phyloP scores from a whole-genome alignment of 2,113 vertebrate species.

The Gymnocephalus cernua region DNA sequence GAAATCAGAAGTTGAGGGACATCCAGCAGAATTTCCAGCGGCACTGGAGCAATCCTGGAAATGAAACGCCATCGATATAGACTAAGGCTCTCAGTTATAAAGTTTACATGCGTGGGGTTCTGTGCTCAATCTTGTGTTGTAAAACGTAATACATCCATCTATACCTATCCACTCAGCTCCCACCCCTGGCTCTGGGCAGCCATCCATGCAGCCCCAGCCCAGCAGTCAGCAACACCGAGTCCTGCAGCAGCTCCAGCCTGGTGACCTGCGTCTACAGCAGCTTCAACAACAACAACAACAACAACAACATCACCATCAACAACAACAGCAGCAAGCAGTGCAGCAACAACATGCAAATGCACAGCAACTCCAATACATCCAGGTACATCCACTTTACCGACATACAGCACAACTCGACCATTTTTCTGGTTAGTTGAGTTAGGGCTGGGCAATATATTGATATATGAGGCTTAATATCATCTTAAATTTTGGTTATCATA shows the following conservation, averaged over 20 bases:
- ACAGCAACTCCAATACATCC: conserved; percentile 88
- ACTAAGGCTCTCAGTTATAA: too few relatives aligned
- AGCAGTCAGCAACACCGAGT: conserved; percentile 89
- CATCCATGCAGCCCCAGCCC: conserved; percentile 77
- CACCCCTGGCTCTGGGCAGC: conserved; percentile 81
- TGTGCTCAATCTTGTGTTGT: background rate
- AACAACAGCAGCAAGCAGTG: conserved; percentile 83
- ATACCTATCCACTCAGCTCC: conserved; percentile 64
- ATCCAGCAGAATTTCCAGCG: too few relatives aligned
- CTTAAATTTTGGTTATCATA: too few relatives aligned
- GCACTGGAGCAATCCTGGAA: too few relatives aligned
- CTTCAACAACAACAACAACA: conserved; percentile 86
- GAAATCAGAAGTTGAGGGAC: too few relatives aligned
- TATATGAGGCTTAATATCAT: too few relatives aligned
- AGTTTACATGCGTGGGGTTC: background rate
- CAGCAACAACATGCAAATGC: conserved; percentile 91
- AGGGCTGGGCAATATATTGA: too few relatives aligned
- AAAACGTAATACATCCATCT: background rate
- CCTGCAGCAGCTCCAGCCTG: conserved; percentile 95
- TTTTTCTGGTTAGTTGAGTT: background rate
- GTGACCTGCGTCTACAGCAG: conserved; percentile 94
- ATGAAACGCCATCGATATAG: too few relatives aligned
- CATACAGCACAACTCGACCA: too few relatives aligned
- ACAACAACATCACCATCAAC: conserved; percentile 79
- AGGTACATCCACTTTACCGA: conserved; percentile 72